These are phyloP conservation scores for Asbolus verrucosus DNA, from an alignment of 1,140 invertebrate species.

Conservation along the genomic window DNA sequence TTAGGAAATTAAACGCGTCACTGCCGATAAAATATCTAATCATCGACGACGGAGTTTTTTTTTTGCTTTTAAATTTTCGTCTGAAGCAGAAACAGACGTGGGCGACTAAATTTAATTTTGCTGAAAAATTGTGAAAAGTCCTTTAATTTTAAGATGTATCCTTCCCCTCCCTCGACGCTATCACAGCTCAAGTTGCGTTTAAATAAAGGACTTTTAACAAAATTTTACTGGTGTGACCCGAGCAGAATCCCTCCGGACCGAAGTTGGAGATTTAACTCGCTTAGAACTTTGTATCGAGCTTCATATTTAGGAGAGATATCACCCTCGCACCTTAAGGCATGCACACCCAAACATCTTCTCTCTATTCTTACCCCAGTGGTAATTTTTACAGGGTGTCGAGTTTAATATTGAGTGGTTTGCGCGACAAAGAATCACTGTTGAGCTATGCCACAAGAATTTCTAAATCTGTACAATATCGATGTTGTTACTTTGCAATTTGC, in stretches of 20 bases:
- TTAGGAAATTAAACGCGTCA: background rate
- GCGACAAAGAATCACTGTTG: too few relatives aligned
- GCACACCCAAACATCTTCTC: constrained; percentile 13
- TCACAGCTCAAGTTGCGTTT: constrained; percentile 11
- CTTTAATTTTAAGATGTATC: constrained; percentile 6
- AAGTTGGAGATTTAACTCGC: constrained; percentile 26
- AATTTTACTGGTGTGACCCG: constrained; percentile 21
- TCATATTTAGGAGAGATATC: constrained; percentile 23
- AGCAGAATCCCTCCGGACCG: background rate
- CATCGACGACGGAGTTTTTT: constrained; percentile 3
- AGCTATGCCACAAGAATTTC: too few relatives aligned
- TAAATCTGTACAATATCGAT: too few relatives aligned
- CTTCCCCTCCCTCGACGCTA: background rate
- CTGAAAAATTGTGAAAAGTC: constrained; percentile 26
- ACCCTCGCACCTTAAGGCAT: constrained; percentile 3
- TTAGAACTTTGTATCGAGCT: constrained; percentile 31
- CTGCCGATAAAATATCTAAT: background rate
- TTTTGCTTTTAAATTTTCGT: constrained; percentile 8
- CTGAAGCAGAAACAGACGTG: background rate
- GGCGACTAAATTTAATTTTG: constrained; percentile 4
- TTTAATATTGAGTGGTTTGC: too few relatives aligned
- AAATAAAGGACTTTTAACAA: constrained; percentile 29
- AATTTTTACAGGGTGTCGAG: background rate
- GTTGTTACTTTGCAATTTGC: too few relatives aligned
- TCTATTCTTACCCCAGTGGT: background rate